These are phyloP conservation scores for Pseudococcus viburni DNA, from an alignment of 2,888 invertebrate genomes.

Conservation along the genomic window DNA sequence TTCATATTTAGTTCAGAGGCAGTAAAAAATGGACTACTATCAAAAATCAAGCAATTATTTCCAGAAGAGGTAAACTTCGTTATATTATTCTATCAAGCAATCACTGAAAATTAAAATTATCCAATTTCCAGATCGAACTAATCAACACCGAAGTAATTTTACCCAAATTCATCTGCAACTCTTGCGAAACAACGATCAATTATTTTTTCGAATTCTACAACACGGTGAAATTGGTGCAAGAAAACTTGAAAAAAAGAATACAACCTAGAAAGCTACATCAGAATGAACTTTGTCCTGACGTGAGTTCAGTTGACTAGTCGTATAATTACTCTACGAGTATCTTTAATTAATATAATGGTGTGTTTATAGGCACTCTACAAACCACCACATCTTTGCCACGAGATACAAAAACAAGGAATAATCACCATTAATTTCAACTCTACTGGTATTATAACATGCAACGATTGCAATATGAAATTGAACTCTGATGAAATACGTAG, in stretches of 20 bases:
- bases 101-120: not conserved
- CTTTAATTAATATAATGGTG: not conserved
- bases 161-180: slow-evolving; percentile 61
- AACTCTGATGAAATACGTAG: slow-evolving; percentile 35
- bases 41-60: slow-evolving; percentile 62
- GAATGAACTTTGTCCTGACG: slow-evolving; percentile 25
- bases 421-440: slow-evolving; percentile 20
- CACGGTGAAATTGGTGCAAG: slow-evolving; percentile 68
- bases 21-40: slow-evolving; percentile 45
- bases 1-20: slow-evolving; percentile 59
- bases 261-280: slow-evolving; percentile 21
- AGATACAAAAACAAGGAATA: slow-evolving; percentile 19
- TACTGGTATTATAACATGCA: slow-evolving; percentile 47
- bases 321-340: not conserved
- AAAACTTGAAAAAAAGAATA: slow-evolving; percentile 54
- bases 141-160: slow-evolving; percentile 41
- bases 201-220: slow-evolving; percentile 68
- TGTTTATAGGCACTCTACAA: not conserved
- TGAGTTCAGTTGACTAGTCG: not conserved
- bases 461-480: slow-evolving; percentile 17
- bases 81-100: not conserved
- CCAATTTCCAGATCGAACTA: slow-evolving; percentile 30
- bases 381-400: slow-evolving; percentile 21
- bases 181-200: slow-evolving; percentile 67
- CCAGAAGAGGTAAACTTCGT: slow-evolving; percentile 53